These are phyloP conservation scores for Barypeithes pellucidus DNA, from an alignment of 2,888 invertebrate genomes.

Conservation along the genomic window DNA sequence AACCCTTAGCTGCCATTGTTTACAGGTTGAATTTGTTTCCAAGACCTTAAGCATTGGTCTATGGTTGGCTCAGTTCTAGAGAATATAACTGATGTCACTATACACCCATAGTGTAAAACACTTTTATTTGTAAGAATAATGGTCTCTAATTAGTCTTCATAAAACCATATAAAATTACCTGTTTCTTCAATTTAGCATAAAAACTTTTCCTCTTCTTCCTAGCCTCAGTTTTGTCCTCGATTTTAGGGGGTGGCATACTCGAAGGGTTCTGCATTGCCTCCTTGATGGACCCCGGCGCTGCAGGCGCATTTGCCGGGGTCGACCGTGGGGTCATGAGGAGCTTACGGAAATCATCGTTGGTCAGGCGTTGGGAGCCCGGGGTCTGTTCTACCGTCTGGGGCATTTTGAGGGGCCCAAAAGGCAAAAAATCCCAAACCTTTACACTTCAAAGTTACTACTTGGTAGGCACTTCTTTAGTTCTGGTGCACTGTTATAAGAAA, in stretches of 20 bases:
- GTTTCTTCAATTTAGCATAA: conserved; percentile 94
- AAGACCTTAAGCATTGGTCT: no score
- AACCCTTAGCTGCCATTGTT: no score
- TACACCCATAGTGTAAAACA: no score
- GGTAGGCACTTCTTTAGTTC: no score
- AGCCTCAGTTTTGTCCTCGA: conserved; percentile 86
- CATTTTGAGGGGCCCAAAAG: conserved; percentile 30
- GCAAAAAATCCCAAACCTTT: no score
- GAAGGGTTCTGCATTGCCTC: conserved; percentile 78
- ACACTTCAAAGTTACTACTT: no score
- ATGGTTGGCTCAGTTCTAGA: no score
- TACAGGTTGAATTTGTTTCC: no score
- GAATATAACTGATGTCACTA: no score
- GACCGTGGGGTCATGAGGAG: conserved; percentile 95
- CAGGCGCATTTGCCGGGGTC: conserved; percentile 77
- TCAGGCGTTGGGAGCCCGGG: conserved; percentile 85
- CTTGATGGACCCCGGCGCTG: conserved; percentile 77
- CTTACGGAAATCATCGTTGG: conserved; percentile 98
- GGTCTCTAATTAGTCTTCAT: not conserved
- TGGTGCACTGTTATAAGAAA: no score
- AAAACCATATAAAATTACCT: conserved; percentile 65
- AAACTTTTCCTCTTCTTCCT: conserved; percentile 95
- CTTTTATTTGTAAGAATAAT: not conserved
- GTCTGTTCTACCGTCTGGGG: conserved; percentile 64
- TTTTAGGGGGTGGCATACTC: conserved; percentile 67